phyloP scores from a whole-genome alignment of 64 coral and sea anemone species.

The Montipora cactus region DNA sequence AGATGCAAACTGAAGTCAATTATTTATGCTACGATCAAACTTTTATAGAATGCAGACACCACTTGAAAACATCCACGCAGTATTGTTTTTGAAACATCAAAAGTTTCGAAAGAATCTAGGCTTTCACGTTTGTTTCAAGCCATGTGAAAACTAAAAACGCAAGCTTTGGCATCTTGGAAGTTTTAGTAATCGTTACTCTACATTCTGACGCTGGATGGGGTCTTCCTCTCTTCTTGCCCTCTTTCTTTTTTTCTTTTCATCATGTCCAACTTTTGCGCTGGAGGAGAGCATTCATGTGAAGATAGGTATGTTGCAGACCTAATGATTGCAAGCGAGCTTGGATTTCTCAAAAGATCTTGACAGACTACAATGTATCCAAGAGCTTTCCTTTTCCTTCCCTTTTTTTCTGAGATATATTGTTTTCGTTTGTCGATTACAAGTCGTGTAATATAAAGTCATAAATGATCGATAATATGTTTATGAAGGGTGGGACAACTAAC shows the following conservation, averaged over 20 bases:
- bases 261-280: background rate
- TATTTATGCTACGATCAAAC: constrained; percentile 41
- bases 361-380: background rate
- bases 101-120: background rate
- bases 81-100: background rate
- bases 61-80: too few relatives aligned
- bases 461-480: constrained; percentile 2
- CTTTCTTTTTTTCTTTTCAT: background rate
- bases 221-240: background rate
- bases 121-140: background rate
- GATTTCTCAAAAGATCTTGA: background rate
- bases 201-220: background rate
- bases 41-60: constrained; percentile 9
- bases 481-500: background rate
- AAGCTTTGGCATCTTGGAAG: background rate
- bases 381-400: background rate
- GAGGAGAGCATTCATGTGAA: constrained; percentile 9
- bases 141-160: background rate
- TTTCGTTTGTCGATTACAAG: background rate
- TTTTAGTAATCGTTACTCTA: background rate
- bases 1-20: constrained; percentile 8
- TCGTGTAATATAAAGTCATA: background rate
- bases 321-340: too few relatives aligned
- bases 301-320: constrained; percentile 17
- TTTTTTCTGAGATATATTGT: background rate